phyloP scores from a whole-genome alignment of 1,140 invertebrate species.

The Drosophila repleta region DNA sequence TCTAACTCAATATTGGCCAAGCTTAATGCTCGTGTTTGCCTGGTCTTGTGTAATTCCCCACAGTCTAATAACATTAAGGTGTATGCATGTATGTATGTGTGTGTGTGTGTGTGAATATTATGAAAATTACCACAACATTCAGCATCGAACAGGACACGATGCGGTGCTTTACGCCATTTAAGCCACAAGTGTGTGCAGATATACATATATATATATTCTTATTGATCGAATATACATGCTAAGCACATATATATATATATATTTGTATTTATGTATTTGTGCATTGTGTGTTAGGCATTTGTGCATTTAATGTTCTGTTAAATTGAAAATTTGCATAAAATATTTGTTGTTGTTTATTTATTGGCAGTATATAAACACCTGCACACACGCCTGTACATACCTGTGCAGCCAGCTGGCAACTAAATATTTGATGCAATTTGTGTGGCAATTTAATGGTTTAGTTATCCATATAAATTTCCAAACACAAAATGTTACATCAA shows the following conservation, averaged over 20 bases:
- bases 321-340: slow-evolving; percentile 82
- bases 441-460: slow-evolving; percentile 77
- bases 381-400: slow-evolving; percentile 6
- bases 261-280: slow-evolving; percentile 10
- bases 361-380: slow-evolving; percentile 41
- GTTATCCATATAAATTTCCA: slow-evolving; percentile 44
- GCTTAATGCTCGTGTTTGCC: slow-evolving; percentile 32
- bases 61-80: slow-evolving; percentile 72
- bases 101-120: slow-evolving; percentile 69
- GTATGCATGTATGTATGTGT: too few relatives aligned
- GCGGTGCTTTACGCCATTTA: slow-evolving; percentile 58
- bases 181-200: slow-evolving; percentile 70
- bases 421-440: slow-evolving; percentile 80
- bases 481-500: neutral
- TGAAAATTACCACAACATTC: slow-evolving; percentile 72
- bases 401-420: slow-evolving; percentile 52
- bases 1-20: slow-evolving; percentile 57
- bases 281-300: slow-evolving; percentile 33
- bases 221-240: slow-evolving; percentile 49
- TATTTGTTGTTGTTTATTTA: slow-evolving; percentile 79
- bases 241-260: neutral
- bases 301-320: slow-evolving; percentile 79
- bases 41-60: slow-evolving; percentile 45
- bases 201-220: slow-evolving; percentile 49
- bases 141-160: slow-evolving; percentile 31